phyloP scores from a whole-genome alignment of 92 coral and sea anemone species.

The Porites divaricata region DNA sequence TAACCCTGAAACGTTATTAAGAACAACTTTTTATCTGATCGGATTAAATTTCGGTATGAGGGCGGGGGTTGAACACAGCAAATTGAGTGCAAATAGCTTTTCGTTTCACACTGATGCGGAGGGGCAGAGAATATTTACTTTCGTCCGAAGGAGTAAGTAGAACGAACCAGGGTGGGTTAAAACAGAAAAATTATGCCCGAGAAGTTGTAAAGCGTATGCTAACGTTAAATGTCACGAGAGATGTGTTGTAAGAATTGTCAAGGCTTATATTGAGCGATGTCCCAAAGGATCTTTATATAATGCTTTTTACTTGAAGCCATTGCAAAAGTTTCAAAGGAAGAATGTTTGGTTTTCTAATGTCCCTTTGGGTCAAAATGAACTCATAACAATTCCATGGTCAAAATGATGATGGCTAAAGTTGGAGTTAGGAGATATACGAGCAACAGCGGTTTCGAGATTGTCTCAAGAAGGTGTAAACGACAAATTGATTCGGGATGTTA shows the following conservation, averaged over 20 bases:
- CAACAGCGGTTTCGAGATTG: constrained; percentile 37
- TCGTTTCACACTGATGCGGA: neutral
- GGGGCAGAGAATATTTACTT: too few relatives aligned
- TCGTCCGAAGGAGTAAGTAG: neutral
- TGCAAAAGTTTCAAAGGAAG: too few relatives aligned
- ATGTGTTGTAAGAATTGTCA: neutral
- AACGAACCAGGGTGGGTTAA: neutral
- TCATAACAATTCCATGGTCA: too few relatives aligned
- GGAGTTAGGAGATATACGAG: constrained; percentile 37
- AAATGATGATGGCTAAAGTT: neutral
- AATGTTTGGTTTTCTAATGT: too few relatives aligned
- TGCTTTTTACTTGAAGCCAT: too few relatives aligned
- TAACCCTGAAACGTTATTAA: neutral
- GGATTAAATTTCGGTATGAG: neutral
- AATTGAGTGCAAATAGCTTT: neutral
- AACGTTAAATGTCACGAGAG: too few relatives aligned
- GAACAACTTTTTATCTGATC: constrained; percentile 1
- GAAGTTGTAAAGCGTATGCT: too few relatives aligned
- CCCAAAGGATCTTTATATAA: too few relatives aligned
- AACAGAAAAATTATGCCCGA: neutral
- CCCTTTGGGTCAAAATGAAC: too few relatives aligned
- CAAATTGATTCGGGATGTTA: constrained; percentile 35
- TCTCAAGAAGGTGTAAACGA: constrained; percentile 13
- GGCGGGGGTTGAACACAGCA: neutral
- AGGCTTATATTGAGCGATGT: neutral